phyloP scores from a whole-genome alignment of 2,797 vertebrate species.

The Sebastes iracundus region DNA sequence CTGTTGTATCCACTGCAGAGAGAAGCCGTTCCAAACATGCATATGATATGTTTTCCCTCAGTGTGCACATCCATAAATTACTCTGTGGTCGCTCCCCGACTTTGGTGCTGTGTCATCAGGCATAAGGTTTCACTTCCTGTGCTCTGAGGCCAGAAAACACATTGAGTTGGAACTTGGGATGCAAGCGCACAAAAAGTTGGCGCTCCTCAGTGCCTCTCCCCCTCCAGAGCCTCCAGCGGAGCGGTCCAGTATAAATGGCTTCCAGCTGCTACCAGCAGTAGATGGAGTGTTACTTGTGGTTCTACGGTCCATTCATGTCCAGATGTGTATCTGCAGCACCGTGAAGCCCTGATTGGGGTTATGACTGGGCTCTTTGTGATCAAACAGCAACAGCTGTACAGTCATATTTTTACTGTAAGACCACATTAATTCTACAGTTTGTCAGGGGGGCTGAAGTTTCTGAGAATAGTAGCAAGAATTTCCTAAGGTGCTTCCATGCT shows the following conservation, averaged over 20 bases:
- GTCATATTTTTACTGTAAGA: neutral
- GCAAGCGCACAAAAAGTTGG: neutral
- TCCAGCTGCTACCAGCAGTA: constrained; percentile 56
- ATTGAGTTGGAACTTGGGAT: neutral
- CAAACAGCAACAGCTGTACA: constrained; percentile 1
- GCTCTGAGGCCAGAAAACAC: constrained; percentile 10
- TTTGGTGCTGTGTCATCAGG: constrained; percentile 29
- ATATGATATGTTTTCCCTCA: constrained; percentile 16
- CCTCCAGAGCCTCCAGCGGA: constrained; percentile 4
- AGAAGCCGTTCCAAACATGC: constrained; percentile 19
- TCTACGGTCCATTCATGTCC: constrained; percentile 11
- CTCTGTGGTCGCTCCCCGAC: neutral
- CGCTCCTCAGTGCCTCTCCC: neutral
- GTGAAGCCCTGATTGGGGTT: constrained; percentile 20
- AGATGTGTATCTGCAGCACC: constrained; percentile 48
- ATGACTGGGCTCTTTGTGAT: constrained; percentile 20
- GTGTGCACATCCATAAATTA: constrained; percentile 32
- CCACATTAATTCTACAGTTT: neutral
- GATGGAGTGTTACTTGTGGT: constrained; percentile 4
- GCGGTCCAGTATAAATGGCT: constrained; percentile 40
- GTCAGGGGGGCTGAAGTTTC: neutral
- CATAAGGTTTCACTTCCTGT: constrained; percentile 38
- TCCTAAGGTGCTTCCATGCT: constrained; percentile 1
- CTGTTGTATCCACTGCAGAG: neutral
- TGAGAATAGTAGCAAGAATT: neutral